Evolutionary conservation across 2,113 vertebrate species (phyloP), one percentile per base, ranked within the genome.

Genomic region (Ictalurus furcatus): DNA sequence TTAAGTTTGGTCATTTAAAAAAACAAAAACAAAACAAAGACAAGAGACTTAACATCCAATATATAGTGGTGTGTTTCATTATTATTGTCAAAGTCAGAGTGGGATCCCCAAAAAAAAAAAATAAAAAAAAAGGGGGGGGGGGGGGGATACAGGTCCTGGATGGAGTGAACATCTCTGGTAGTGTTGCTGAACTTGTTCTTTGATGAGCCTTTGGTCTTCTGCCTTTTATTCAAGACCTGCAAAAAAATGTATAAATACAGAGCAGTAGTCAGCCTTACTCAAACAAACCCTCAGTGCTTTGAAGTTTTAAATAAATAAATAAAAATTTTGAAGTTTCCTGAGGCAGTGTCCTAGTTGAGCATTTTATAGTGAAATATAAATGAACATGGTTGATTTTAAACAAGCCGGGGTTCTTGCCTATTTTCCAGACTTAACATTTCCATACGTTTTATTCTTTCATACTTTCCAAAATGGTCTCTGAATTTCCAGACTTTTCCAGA

Each of bases 121-220:
- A 83, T 59, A 0, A 23, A 12, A 52, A 48, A 48, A 48, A 7
- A 48, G 3, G 40, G 40, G 40, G 4, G 40, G 40, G 40, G 40
- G 4, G 63, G 93, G 96, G 95, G 97, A 98, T 98, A 98, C 97
- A 97, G 90, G 2, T 97, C 96, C 69, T 97, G 95, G 4, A 98
- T 86, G 0, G 95, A 93, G 84, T 95, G 88, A 54, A 97, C 69
- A 87, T 98, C 95, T 58, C 95, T 94, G 34, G 94, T 86, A 23
- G 92, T 95, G 0, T 92, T 95, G 0, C 94, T 94, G 0, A 90
- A 89, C 0, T 84, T 86, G 4, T 92, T 94, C 9, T 88, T 95
- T 58, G 88, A 69, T 3, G 90, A 59, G 34, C 56, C 90, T 40
- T 92, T 93, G 2, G 88, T 52, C 83, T 94, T 96, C 19, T 54